Evolutionary conservation across 2,797 vertebrate species (phyloP).

Genomic region (Hypotaenidia philippensis): DNA sequence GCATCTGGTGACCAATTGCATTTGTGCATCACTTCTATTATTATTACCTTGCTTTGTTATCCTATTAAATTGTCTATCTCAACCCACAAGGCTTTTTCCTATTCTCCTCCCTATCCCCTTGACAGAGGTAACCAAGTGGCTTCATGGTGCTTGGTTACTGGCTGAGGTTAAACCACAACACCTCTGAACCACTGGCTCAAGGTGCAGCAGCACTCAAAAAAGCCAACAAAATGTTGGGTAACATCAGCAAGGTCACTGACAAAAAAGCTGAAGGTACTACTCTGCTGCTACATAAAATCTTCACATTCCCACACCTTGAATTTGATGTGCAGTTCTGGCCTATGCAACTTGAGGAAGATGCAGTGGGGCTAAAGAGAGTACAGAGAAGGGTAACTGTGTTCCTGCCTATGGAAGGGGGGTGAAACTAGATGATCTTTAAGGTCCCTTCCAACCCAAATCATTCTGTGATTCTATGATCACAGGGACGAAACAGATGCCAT

Average conservation of each 20-base stretch:
- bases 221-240: background rate
- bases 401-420: too few species aligned
- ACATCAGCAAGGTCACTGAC: background rate
- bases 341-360: background rate
- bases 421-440: too few species aligned
- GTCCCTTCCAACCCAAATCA: too few species aligned
- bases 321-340: background rate
- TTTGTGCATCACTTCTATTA: too few species aligned
- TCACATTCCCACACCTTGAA: background rate
- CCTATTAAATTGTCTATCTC: too few species aligned
- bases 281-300: background rate
- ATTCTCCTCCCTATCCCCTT: too few species aligned
- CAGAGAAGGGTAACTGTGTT: too few species aligned
- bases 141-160: too few species aligned
- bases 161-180: background rate
- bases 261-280: background rate
- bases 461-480: background rate
- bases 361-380: background rate
- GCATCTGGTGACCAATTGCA: too few species aligned
- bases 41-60: too few species aligned
- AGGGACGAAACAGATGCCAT: background rate
- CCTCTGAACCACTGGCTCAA: background rate
- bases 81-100: too few species aligned
- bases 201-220: background rate
- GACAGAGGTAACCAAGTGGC: too few species aligned